Evolutionary conservation across 2,888 invertebrate species (phyloP), one percentile per base, ranked within the genome.

Genomic region (Ophonus ardosiacus): DNA sequence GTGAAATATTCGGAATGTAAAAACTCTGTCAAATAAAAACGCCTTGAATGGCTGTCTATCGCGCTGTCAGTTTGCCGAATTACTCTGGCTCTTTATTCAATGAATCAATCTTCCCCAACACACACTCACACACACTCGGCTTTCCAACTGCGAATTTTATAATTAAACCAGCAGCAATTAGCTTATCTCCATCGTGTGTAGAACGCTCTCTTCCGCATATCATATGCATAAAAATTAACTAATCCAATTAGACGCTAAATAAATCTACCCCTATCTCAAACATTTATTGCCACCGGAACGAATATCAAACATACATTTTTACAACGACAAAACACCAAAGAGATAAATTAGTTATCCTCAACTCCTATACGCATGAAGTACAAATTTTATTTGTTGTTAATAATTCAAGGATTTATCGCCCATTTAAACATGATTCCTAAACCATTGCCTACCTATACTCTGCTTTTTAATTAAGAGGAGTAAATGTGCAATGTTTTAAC

Each of bases 191-290:
- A 78, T 84, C 84, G 51, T 24, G 59, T 63, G 80, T 80, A 61
- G 24, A 76, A 24, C 74, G 56, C 56, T 56, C 17, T 56, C 43
- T 18, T 18, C 76, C 24, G 76, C 74, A 83, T 83, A 76, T 84
- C 82, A 61, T 83, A 76, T 84, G 84, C 84, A 84, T 84, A 84
- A 84, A 84, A 84, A 84, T 84, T 84, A 84, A 84, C 84, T 65
- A 78, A 63, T 83, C 71, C 76, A 83, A 83, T 84, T 84, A 84
- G 65, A 65, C 51, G 78, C 13, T 13, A 24, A 17, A 84, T 84
- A 84, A 84, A 84, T 84, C 84, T 63, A 51, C 65, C 71, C 82
- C 68, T 82, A 82, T 82, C 82, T 8, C 38, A 38, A 6, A 65
- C n/a, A 31, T 17, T 68, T 74, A 74, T 74, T 43, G 17, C 43